phyloP scores from a whole-genome alignment of 2,797 vertebrate species.

The Gadopsis marmoratus region DNA sequence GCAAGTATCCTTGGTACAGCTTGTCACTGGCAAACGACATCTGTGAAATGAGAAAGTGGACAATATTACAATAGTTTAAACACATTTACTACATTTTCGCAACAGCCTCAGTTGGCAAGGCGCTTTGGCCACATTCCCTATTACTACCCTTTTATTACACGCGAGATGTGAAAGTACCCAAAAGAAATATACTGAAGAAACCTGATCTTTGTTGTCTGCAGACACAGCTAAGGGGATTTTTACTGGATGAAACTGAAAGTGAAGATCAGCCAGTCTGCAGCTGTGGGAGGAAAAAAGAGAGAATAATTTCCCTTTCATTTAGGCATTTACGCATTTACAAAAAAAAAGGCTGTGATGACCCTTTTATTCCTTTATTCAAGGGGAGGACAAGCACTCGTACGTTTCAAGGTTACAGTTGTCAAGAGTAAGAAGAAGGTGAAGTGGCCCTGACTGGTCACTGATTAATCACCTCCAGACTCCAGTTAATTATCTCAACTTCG shows the following conservation, averaged over 20 bases:
- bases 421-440: constrained; percentile 20
- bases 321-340: not conserved
- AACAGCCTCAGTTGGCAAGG: not conserved
- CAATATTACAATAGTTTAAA: not conserved
- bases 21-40: constrained; percentile 81
- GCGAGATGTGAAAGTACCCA: constrained; percentile 2
- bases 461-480: constrained; percentile 62
- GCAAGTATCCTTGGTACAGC: constrained; percentile 78
- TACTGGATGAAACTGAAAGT: constrained; percentile 64
- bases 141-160: not conserved
- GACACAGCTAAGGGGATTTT: not conserved
- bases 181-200: not conserved
- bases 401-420: constrained; percentile 42
- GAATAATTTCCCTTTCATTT: not conserved
- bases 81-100: not conserved
- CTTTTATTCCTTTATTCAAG: not conserved
- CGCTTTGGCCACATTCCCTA: not conserved
- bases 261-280: not conserved
- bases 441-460: constrained; percentile 57
- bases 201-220: fast-evolving
- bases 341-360: not conserved
- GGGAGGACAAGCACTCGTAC: not conserved
- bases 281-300: not conserved
- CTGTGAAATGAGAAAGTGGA: constrained; percentile 49
- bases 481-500: constrained; percentile 40